Conservation (phyloP, 2,888 invertebrate species). For the Nycteola revayana region DNA sequence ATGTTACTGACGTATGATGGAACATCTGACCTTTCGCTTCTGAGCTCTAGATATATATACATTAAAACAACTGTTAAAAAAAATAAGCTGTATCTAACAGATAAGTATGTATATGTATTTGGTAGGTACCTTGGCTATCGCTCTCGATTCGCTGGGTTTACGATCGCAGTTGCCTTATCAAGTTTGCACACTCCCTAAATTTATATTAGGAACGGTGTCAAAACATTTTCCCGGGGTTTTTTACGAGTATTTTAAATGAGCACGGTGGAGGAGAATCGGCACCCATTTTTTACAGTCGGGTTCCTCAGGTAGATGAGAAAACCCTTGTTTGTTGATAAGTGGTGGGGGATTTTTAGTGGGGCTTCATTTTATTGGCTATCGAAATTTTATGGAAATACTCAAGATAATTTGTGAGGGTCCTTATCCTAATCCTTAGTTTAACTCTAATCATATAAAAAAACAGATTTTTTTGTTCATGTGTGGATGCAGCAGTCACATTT, state of each 20-base stretch:
- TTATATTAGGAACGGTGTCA: slow-evolving; percentile 54
- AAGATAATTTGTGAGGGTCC: no score
- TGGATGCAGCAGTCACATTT: no score
- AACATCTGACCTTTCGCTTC: no score
- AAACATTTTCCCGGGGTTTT: slow-evolving; percentile 56
- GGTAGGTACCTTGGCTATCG: slow-evolving; percentile 23
- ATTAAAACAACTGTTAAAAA: not conserved
- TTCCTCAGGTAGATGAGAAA: slow-evolving; percentile 14
- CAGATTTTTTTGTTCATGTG: no score
- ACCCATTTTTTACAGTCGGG: slow-evolving; percentile 34
- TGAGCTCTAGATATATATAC: no score
- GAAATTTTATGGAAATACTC: no score
- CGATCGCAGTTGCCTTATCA: slow-evolving; percentile 32
- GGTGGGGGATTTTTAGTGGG: not conserved
- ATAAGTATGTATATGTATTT: not conserved
- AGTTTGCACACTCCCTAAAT: slow-evolving; percentile 37
- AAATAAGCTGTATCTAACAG: not conserved
- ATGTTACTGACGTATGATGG: no score
- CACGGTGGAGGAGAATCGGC: slow-evolving; percentile 36
- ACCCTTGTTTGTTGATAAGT: slow-evolving; percentile 10
- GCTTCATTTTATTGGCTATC: no score
- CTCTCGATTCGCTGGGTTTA: slow-evolving; percentile 36
- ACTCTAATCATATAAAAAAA: no score
- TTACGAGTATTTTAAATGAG: slow-evolving; percentile 63
- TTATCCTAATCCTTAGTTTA: no score